Conservation (phyloP, 2,888 invertebrate genomes). For the Mellilla xanthometata region DNA sequence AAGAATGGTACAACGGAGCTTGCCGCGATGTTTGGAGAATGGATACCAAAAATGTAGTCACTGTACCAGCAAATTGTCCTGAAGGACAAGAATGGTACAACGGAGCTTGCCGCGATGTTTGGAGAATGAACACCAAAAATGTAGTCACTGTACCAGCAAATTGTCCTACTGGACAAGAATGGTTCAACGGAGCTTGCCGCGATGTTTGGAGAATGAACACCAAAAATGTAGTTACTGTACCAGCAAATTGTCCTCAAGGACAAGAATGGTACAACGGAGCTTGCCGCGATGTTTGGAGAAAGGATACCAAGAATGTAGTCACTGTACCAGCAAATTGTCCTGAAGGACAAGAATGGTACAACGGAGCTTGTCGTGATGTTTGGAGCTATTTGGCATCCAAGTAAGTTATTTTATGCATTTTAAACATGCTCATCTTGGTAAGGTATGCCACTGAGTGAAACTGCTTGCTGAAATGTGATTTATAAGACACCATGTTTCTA, state of each 20-base stretch:
- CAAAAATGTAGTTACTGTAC: conserved; percentile 4
- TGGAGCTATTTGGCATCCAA: conserved; percentile 16
- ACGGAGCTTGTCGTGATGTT: conserved; percentile 17
- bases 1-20: conserved; percentile 17
- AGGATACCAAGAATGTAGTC: too few relatives aligned
- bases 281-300: conserved; percentile 6
- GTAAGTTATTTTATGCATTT: neutral
- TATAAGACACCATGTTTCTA: too few relatives aligned
- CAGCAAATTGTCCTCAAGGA: conserved; percentile 13
- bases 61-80: conserved; percentile 18
- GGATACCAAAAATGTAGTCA: neutral
- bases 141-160: conserved; percentile 19
- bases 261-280: conserved; percentile 12
- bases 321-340: conserved; percentile 24
- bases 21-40: conserved; percentile 9
- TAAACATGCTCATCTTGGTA: too few relatives aligned
- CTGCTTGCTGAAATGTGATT: too few relatives aligned
- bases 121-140: neutral
- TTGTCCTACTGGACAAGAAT: conserved; percentile 19
- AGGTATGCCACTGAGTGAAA: too few relatives aligned
- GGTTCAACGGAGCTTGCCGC: conserved; percentile 15
- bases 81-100: conserved; percentile 17
- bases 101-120: neutral
- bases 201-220: neutral
- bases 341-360: conserved; percentile 15